A percentile compares a stretch with the other conserved stretches of the same genome.
Evolutionary conservation across 1,140 invertebrate species (phyloP).

Genomic region (Drosophila tsacasi): DNA sequence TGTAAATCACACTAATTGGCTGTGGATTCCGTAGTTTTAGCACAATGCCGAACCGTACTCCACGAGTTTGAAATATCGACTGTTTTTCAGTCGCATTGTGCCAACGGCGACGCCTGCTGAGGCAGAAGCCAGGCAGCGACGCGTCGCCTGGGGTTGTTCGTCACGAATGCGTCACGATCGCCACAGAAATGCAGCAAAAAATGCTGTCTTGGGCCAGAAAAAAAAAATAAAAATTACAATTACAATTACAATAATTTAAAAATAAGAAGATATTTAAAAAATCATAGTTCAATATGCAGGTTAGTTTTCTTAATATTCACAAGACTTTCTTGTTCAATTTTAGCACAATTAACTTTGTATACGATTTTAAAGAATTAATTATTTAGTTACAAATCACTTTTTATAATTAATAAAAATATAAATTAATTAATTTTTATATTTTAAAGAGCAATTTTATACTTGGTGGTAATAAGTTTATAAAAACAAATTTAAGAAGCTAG

Average conservation of each 20-base stretch:
- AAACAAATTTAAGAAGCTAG: too few species aligned
- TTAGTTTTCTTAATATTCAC: too few species aligned
- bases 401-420: too few species aligned
- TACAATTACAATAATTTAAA: too few species aligned
- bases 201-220: neutral
- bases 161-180: slow-evolving; percentile 24
- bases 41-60: slow-evolving; percentile 55
- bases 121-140: slow-evolving; percentile 6
- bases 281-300: too few species aligned
- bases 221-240: neutral
- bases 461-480: neutral
- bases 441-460: too few species aligned
- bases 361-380: too few species aligned
- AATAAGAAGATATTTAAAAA: too few species aligned
- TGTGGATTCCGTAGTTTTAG: slow-evolving; percentile 14
- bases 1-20: slow-evolving; percentile 48
- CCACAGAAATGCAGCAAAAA: neutral
- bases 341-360: too few species aligned
- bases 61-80: slow-evolving; percentile 64
- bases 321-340: too few species aligned
- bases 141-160: slow-evolving; percentile 9
- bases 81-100: slow-evolving; percentile 32
- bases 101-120: slow-evolving; percentile 12
- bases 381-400: too few species aligned
- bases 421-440: too few species aligned